Percentiles rank a stretch among this genome's conserved stretches.
Evolutionary conservation across 2,113 vertebrate species (phyloP).

Genomic region (Erythrocercus mccallii): DNA sequence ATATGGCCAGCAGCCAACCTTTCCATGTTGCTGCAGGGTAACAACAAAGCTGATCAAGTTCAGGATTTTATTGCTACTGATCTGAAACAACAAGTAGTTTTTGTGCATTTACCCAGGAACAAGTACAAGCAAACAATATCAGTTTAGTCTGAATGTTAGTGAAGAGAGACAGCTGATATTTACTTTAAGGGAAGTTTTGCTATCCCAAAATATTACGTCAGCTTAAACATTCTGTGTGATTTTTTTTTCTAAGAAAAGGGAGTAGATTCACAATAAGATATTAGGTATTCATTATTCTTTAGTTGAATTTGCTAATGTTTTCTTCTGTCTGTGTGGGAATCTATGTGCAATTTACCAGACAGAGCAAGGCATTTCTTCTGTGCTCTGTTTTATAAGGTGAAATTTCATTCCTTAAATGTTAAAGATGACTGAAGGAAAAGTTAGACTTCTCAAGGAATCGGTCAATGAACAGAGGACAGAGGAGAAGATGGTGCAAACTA

Average conservation of each 20-base stretch:
- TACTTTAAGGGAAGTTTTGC: background rate
- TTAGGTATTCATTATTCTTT: background rate
- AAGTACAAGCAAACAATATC: background rate
- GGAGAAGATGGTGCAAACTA: background rate
- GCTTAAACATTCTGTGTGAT: background rate
- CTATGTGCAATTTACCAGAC: background rate
- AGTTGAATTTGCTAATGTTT: background rate
- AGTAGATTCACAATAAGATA: background rate
- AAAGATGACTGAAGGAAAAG: background rate
- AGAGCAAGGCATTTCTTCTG: background rate
- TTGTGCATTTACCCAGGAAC: background rate
- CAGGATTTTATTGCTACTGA: conserved; percentile 7
- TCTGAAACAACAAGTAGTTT: conserved; percentile 13
- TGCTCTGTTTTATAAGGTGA: background rate
- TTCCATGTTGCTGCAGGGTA: conserved; percentile 23
- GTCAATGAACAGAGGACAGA: background rate
- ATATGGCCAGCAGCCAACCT: conserved; percentile 56
- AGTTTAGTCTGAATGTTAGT: background rate
- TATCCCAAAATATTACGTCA: background rate
- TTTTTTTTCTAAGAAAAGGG: background rate
- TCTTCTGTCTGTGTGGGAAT: background rate
- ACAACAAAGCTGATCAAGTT: conserved; percentile 37
- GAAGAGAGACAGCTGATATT: background rate
- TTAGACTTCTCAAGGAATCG: background rate
- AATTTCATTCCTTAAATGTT: background rate